Conservation (phyloP, 2,888 invertebrate species). For the Scaptomyza caliginosa region DNA sequence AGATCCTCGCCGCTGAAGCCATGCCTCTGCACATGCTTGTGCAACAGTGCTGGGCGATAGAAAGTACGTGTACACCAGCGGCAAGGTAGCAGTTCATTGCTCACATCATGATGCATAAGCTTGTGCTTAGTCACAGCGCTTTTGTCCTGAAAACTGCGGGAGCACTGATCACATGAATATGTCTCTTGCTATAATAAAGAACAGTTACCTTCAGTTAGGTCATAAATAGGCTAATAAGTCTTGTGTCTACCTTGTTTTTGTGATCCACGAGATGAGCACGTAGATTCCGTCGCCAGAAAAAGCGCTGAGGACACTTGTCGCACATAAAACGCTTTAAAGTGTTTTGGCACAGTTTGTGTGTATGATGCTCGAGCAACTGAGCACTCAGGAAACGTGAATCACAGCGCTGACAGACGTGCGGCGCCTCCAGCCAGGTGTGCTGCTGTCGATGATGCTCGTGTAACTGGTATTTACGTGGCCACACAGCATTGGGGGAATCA, state of each 20-base stretch:
- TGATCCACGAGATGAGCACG: slow-evolving; percentile 73
- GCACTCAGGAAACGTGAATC: slow-evolving; percentile 85
- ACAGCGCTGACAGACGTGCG: slow-evolving; percentile 85
- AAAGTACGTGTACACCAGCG: slow-evolving; percentile 81
- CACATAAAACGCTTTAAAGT: slow-evolving; percentile 79
- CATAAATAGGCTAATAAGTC: not conserved
- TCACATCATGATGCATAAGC: slow-evolving; percentile 63
- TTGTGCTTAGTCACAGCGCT: slow-evolving; percentile 79
- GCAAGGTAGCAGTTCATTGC: slow-evolving; percentile 75
- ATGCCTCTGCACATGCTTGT: slow-evolving; percentile 77
- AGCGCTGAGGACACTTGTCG: slow-evolving; percentile 80
- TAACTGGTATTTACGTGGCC: slow-evolving; percentile 80
- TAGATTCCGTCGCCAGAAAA: slow-evolving; percentile 82
- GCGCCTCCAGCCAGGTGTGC: slow-evolving; percentile 84
- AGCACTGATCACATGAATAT: slow-evolving; percentile 68
- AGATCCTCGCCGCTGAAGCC: slow-evolving; percentile 66
- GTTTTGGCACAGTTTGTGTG: slow-evolving; percentile 83
- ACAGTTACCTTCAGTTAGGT: not conserved
- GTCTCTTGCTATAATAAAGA: slow-evolving; percentile 54
- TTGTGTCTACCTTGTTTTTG: slow-evolving; percentile 57
- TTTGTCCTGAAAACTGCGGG: slow-evolving; percentile 70
- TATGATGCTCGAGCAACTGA: slow-evolving; percentile 85
- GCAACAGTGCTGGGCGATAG: slow-evolving; percentile 73
- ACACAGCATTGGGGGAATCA: slow-evolving; percentile 49
- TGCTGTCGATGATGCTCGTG: slow-evolving; percentile 77